phyloP scores from a whole-genome alignment of 2,113 vertebrate species.

The Chloropsis hardwickii region DNA sequence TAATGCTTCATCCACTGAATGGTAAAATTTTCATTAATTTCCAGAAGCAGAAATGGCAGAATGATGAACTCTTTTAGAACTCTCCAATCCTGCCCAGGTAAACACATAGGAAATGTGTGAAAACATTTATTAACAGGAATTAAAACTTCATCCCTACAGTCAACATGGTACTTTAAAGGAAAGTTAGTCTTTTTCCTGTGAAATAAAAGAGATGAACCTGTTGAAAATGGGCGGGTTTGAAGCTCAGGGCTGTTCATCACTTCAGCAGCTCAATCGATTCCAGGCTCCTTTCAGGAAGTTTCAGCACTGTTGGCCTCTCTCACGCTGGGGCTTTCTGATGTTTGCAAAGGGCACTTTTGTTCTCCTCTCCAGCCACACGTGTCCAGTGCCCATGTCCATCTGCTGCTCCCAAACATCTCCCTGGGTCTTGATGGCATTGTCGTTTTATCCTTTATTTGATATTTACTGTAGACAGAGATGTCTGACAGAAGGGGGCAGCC shows the following conservation, averaged over 20 bases:
- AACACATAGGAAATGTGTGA: not conserved
- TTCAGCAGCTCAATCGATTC: not conserved
- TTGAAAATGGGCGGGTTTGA: not conserved
- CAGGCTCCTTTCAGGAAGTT: not conserved
- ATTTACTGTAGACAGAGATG: not conserved
- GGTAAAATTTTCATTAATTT: slow-evolving; percentile 40
- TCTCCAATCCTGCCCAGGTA: not conserved
- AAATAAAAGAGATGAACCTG: not conserved
- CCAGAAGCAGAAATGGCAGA: not conserved
- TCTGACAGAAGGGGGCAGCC: not conserved
- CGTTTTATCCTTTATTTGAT: not conserved
- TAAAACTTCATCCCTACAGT: not conserved
- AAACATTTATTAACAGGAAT: slow-evolving; percentile 26
- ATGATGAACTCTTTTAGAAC: slow-evolving; percentile 14
- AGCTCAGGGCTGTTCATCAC: not conserved
- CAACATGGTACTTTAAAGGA: not conserved
- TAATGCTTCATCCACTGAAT: not conserved
- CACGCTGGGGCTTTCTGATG: not conserved
- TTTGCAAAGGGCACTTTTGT: not conserved
- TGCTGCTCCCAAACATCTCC: not conserved
- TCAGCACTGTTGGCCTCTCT: not conserved
- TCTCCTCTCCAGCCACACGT: not conserved
- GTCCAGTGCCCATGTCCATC: not conserved
- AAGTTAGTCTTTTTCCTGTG: not conserved
- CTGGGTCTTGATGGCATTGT: not conserved